phyloP scores from a whole-genome alignment of 2,113 vertebrate genomes.

The Carassius gibelio region DNA sequence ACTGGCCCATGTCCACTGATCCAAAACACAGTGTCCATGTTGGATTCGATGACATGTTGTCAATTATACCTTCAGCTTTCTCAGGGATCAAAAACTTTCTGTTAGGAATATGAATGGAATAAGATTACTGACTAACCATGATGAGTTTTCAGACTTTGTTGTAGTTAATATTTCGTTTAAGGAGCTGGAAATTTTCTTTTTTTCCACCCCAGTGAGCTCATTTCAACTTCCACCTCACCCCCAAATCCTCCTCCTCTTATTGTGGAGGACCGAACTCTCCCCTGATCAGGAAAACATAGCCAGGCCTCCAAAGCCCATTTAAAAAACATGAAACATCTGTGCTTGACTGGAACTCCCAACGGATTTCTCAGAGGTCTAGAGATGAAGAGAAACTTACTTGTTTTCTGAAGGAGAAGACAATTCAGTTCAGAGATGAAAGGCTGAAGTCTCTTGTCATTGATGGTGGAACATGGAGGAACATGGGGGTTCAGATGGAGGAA shows the following conservation, averaged over 20 bases:
- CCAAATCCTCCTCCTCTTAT: not conserved
- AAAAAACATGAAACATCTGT: slow-evolving; percentile 63
- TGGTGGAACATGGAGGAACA: slow-evolving; percentile 36
- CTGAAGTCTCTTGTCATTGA: slow-evolving; percentile 46
- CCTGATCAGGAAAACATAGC: slow-evolving; percentile 34
- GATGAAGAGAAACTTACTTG: slow-evolving; percentile 29
- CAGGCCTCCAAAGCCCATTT: slow-evolving; percentile 59
- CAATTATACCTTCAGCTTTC: not conserved
- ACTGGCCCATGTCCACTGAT: not conserved
- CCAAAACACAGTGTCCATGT: not conserved
- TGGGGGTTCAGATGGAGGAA: slow-evolving; percentile 3
- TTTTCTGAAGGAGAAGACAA: slow-evolving; percentile 53
- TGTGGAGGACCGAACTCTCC: not conserved
- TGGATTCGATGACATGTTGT: not conserved
- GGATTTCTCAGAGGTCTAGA: slow-evolving; percentile 27
- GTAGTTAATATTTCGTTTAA: not conserved
- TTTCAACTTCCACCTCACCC: slow-evolving; percentile 25
- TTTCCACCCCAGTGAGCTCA: slow-evolving; percentile 43
- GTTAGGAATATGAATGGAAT: slow-evolving; percentile 15
- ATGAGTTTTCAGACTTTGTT: not conserved
- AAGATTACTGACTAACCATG: not conserved
- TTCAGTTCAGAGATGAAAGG: slow-evolving; percentile 54
- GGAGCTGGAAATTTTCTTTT: not conserved
- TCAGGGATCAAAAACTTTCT: not conserved
- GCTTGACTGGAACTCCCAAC: slow-evolving; percentile 53